phyloP scores from a whole-genome alignment of 2,113 vertebrate species.

The Antechinus flavipes region DNA sequence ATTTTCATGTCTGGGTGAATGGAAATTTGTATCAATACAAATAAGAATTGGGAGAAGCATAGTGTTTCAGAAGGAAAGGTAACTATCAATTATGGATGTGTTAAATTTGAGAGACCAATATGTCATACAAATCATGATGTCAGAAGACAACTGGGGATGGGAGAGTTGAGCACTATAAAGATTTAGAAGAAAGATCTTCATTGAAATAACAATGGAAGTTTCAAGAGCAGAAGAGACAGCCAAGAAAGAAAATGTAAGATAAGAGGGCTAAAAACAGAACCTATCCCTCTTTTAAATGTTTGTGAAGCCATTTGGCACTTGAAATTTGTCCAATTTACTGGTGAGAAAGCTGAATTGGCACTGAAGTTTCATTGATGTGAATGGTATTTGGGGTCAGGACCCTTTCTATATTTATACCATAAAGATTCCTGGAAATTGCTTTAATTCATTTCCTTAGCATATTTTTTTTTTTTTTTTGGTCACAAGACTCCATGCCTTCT shows the following conservation, averaged over 20 bases:
- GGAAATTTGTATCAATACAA: not conserved
- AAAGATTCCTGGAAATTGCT: no score
- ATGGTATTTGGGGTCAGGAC: constrained; percentile 15
- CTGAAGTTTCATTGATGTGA: not conserved
- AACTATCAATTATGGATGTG: not conserved
- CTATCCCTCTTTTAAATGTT: not conserved
- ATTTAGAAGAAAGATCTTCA: not conserved
- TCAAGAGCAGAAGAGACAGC: not conserved
- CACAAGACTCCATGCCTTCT: not conserved
- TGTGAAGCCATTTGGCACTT: not conserved
- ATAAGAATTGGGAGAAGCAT: not conserved
- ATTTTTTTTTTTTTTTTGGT: not conserved
- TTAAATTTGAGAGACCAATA: not conserved
- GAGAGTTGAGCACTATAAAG: not conserved
- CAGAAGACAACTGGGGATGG: not conserved
- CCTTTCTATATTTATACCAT: constrained; percentile 2
- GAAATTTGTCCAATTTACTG: not conserved
- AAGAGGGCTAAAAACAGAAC: not conserved
- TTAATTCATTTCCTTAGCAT: constrained; percentile 27
- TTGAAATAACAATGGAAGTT: not conserved
- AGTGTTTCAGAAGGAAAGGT: not conserved
- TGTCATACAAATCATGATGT: not conserved
- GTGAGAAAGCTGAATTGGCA: constrained; percentile 47
- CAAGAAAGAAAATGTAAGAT: not conserved
- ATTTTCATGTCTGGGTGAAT: not conserved